Evolutionary conservation across 1,140 invertebrate genomes (phyloP).

Genomic region (Dermatophagoides farinae): DNA sequence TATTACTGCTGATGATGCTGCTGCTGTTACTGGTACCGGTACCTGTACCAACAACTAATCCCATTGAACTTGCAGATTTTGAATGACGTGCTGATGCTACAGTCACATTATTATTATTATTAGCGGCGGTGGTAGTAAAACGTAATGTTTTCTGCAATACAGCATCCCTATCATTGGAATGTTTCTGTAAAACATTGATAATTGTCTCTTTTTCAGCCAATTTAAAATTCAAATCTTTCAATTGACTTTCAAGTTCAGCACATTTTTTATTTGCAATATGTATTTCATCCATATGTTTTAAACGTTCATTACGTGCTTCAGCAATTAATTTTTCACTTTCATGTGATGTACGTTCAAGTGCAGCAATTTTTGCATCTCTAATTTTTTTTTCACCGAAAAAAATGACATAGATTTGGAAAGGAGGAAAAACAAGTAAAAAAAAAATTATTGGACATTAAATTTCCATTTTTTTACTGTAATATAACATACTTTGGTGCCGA

Average conservation of each 20-base stretch:
- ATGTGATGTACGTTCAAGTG: conserved; percentile 57
- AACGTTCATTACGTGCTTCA: conserved; percentile 60
- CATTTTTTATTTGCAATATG: conserved; percentile 54
- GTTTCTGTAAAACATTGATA: conserved; percentile 66
- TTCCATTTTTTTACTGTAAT: not conserved
- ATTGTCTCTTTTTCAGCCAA: conserved; percentile 68
- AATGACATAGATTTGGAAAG: conserved; percentile 8
- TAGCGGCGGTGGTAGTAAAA: too few relatives aligned
- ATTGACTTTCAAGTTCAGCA: conserved; percentile 58
- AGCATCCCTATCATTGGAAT: conserved; percentile 19
- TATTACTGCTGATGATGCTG: not conserved
- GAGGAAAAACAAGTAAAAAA: conserved; percentile 6
- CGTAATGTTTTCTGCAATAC: conserved; percentile 17
- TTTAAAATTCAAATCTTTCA: conserved; percentile 68
- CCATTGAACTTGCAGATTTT: conserved; percentile 18
- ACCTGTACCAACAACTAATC: conserved; percentile 9
- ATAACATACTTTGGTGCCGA: conserved; percentile 51
- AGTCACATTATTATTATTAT: too few relatives aligned
- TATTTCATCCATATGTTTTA: conserved; percentile 54
- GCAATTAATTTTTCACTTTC: conserved; percentile 68
- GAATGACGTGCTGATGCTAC: conserved; percentile 16
- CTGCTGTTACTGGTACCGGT: not conserved
- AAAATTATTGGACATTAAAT: not conserved
- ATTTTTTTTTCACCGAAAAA: too few relatives aligned
- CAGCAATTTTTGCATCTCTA: conserved; percentile 64